phyloP scores from a whole-genome alignment of 2,797 vertebrate genomes.

The Yasuhikotakia modesta region DNA sequence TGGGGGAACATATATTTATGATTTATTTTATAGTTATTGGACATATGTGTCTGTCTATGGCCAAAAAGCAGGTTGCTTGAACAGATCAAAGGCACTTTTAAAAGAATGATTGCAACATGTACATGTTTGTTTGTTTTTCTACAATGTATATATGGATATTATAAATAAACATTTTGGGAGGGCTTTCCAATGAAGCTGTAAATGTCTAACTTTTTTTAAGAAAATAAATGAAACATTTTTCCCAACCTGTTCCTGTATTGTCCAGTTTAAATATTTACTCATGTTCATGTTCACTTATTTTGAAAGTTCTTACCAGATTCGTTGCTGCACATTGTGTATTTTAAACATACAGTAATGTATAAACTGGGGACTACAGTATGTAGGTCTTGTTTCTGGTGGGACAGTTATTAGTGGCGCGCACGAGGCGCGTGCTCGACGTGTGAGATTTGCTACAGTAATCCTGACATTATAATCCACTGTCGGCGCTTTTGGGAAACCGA shows the following conservation, averaged over 20 bases:
- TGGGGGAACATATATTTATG: slow-evolving; percentile 37
- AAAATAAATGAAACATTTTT: slow-evolving; percentile 74
- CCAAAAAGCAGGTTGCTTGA: slow-evolving; percentile 24
- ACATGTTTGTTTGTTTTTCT: slow-evolving; percentile 68
- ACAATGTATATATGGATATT: slow-evolving; percentile 75
- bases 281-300: no score
- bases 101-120: slow-evolving; percentile 48
- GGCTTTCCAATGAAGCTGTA: slow-evolving; percentile 72
- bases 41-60: slow-evolving; percentile 9
- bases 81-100: slow-evolving; percentile 10
- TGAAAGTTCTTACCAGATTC: no score
- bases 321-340: no score
- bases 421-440: no score
- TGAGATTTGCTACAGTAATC: no score
- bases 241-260: slow-evolving; percentile 4
- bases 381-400: no score
- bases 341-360: no score
- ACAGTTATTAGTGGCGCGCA: no score
- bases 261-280: no score
- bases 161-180: slow-evolving; percentile 68
- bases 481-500: no score
- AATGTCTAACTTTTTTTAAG: slow-evolving; percentile 75
- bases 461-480: no score
- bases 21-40: slow-evolving; percentile 37
- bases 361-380: no score